Evolutionary conservation across 2,888 invertebrate genomes (phyloP).

Genomic region (Pemphredon lugubris): DNA sequence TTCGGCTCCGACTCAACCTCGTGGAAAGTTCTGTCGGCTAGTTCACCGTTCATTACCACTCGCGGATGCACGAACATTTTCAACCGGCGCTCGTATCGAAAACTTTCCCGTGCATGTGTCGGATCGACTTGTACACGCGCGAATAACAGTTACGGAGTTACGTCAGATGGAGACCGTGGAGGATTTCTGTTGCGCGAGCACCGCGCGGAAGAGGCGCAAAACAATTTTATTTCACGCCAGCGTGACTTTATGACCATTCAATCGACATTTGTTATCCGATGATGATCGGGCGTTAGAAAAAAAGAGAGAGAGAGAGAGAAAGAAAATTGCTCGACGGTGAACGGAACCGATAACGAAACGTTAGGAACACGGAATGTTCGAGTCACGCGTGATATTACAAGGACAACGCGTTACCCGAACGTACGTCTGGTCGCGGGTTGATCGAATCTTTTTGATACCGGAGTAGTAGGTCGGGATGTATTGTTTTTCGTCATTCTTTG

Average conservation of each 20-base stretch:
- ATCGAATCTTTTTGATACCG: no score
- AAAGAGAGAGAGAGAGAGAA: neutral
- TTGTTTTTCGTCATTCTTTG: no score
- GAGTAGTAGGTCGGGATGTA: no score
- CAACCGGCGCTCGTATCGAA: conserved; percentile 35
- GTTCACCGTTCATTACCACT: conserved; percentile 56
- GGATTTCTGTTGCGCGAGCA: no score
- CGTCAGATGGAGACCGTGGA: neutral
- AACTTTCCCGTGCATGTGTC: conserved; percentile 32
- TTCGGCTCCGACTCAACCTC: conserved; percentile 48
- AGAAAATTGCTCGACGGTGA: conserved; percentile 1
- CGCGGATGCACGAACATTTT: conserved; percentile 57
- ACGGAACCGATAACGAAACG: neutral
- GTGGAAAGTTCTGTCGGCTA: conserved; percentile 56
- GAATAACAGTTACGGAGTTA: no score
- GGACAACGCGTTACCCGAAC: conserved; percentile 15
- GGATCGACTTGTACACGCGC: no score
- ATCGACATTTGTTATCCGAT: neutral
- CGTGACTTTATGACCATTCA: no score
- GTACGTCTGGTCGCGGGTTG: no score
- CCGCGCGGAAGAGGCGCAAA: no score
- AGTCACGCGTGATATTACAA: conserved; percentile 46
- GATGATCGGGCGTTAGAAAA: neutral
- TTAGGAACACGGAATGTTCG: conserved; percentile 35
- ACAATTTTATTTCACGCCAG: no score